Evolutionary conservation across 2,888 invertebrate genomes (phyloP).

Genomic region (Rapana venosa): DNA sequence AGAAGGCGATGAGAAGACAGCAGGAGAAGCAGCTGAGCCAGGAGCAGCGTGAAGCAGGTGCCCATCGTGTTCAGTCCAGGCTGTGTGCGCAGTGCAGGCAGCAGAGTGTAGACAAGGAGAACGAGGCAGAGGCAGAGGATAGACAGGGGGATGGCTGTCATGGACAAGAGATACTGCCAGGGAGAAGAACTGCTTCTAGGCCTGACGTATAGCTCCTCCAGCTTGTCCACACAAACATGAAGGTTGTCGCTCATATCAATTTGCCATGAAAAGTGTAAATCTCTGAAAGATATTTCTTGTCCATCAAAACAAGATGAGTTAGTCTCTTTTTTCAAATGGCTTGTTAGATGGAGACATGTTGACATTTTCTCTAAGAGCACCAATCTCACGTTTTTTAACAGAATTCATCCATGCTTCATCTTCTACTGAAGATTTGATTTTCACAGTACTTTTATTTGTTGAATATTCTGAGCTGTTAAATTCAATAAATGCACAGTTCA

Average conservation of each 20-base stretch:
- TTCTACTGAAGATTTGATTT: neutral
- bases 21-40: slow-evolving; percentile 51
- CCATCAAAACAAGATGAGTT: neutral
- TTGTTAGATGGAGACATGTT: no score
- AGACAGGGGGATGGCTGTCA: slow-evolving; percentile 24
- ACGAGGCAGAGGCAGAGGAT: slow-evolving; percentile 6
- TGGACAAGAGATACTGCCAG: slow-evolving; percentile 28
- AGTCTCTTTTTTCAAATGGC: neutral
- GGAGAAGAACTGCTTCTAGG: neutral
- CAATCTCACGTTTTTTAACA: neutral
- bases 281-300: neutral
- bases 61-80: slow-evolving; percentile 58
- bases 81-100: slow-evolving; percentile 51
- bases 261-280: neutral
- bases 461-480: neutral
- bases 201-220: neutral
- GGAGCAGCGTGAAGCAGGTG: slow-evolving; percentile 50
- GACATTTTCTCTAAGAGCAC: neutral
- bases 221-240: neutral
- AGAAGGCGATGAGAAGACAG: slow-evolving; percentile 39
- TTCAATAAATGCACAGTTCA: neutral
- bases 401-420: neutral
- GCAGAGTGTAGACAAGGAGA: slow-evolving; percentile 46
- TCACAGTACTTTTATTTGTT: neutral
- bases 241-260: neutral